Conservation (phyloP, 23 tunicate species). For the Pegea sp. region DNA sequence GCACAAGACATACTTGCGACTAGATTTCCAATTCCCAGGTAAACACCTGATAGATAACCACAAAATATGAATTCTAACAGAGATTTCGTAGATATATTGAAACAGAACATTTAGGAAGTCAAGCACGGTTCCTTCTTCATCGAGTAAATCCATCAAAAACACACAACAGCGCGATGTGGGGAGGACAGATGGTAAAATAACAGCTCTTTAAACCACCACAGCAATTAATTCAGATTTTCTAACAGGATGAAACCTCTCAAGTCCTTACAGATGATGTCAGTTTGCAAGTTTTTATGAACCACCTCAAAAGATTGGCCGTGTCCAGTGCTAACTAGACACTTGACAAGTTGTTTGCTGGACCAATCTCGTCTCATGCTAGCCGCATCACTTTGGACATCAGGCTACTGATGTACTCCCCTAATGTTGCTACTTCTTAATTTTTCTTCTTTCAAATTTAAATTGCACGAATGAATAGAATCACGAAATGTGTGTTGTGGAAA, state of each 20-base stretch:
- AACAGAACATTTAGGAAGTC: constrained; percentile 89
- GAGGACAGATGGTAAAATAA: constrained; percentile 11
- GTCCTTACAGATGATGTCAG: constrained; percentile 99
- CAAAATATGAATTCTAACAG: neutral
- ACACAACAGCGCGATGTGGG: constrained; percentile 89
- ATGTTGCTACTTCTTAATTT: no score
- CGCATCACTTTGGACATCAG: no score
- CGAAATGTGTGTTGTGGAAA: no score
- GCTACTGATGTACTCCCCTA: no score
- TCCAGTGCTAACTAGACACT: no score
- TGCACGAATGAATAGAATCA: no score
- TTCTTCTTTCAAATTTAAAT: no score
- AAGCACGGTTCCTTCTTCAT: constrained; percentile 91
- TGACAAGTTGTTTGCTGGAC: no score
- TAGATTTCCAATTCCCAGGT: constrained; percentile 98
- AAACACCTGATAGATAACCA: neutral
- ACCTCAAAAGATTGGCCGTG: constrained; percentile 94
- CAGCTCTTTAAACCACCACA: neutral
- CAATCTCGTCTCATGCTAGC: no score
- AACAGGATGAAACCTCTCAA: constrained; percentile 70
- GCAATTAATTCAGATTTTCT: neutral
- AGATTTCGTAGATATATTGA: constrained; percentile 55
- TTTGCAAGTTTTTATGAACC: constrained; percentile 99
- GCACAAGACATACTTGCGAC: constrained; percentile 93
- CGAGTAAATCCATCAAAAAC: constrained; percentile 98